These are phyloP conservation scores for Pogoniulus pusillus DNA, from an alignment of 2,797 vertebrate species.

Conservation along the genomic window DNA sequence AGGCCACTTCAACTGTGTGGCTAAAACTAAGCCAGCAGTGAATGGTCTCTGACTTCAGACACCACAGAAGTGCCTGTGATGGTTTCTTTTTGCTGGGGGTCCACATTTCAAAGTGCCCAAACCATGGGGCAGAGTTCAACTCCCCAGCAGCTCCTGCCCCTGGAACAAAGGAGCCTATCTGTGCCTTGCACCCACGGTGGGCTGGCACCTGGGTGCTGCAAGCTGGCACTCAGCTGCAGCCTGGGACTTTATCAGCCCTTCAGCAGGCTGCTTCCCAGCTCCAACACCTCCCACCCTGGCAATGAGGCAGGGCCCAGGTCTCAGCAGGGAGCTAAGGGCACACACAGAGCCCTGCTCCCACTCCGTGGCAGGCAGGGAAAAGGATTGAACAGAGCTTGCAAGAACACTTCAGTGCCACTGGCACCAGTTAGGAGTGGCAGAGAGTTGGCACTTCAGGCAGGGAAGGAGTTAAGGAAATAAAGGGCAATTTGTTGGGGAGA, in stretches of 20 bases:
- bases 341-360: neutral
- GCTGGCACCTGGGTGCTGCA: neutral
- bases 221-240: neutral
- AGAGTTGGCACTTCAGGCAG: neutral
- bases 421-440: fast-evolving
- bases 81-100: neutral
- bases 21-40: constrained; percentile 24
- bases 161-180: neutral
- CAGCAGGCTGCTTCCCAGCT: neutral
- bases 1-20: neutral
- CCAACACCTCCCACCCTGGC: neutral
- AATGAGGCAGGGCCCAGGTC: neutral
- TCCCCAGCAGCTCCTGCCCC: neutral
- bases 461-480: neutral
- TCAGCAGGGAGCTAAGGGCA: neutral
- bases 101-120: neutral
- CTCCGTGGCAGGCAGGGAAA: neutral
- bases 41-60: neutral
- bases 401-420: neutral
- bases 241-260: neutral
- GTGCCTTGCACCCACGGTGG: fast-evolving
- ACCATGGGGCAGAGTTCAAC: neutral
- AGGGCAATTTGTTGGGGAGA: neutral
- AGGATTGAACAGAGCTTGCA: neutral
- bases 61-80: neutral